phyloP scores from a whole-genome alignment of 2,888 invertebrate species.

The Lasioglossum calceatum region DNA sequence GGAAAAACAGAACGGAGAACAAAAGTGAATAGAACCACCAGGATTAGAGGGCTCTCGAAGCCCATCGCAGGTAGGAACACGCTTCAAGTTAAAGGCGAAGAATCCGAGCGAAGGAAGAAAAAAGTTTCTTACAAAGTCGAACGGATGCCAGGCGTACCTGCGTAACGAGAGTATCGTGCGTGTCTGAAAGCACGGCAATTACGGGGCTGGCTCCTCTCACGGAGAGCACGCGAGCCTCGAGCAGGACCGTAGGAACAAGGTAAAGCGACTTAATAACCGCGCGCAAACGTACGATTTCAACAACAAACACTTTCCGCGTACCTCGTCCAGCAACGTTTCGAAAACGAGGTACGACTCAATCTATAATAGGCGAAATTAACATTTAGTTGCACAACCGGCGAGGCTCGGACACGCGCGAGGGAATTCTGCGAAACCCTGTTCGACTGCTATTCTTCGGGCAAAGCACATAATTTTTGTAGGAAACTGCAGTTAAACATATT shows the following conservation, averaged over 20 bases:
- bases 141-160: constrained; percentile 20
- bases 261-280: constrained; percentile 47
- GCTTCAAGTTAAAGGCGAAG: background rate
- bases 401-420: background rate
- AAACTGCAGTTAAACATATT: no score
- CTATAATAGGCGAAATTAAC: background rate
- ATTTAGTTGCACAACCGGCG: background rate
- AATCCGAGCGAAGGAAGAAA: background rate
- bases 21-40: background rate
- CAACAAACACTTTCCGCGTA: constrained; percentile 13
- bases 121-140: constrained; percentile 10
- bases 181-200: constrained; percentile 57
- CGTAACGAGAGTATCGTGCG: constrained; percentile 58
- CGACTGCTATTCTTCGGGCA: no score
- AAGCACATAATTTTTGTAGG: no score
- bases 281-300: constrained; percentile 38
- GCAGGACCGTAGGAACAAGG: constrained; percentile 29
- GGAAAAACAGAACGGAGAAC: background rate
- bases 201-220: constrained; percentile 47
- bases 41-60: background rate
- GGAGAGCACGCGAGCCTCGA: constrained; percentile 39
- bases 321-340: background rate
- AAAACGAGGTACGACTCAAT: background rate
- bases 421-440: background rate
- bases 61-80: background rate